Base-by-base conservation (phyloP, 2,888 invertebrate species). In the Rapana venosa region DNA sequence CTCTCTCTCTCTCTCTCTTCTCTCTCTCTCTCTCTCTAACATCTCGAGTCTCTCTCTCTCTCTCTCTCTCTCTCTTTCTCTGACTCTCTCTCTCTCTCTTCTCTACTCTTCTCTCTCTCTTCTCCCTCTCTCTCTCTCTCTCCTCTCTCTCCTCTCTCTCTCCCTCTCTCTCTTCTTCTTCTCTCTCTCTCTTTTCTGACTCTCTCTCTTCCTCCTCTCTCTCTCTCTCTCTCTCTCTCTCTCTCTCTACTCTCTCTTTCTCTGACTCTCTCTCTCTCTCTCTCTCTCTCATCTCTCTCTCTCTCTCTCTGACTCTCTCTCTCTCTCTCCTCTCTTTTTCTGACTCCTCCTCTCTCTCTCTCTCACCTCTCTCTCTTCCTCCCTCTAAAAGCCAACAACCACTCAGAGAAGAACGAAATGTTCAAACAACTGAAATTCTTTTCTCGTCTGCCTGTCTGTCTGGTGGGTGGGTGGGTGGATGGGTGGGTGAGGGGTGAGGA, bases 141-240 rank as follows among this genome's bases (percentile, higher is more conserved):
- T 77, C 4, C 30, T 22, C n/a, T n/a, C 30, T 13, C n/a, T n/a
- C 2, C 20, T 77, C 77, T 30, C 26, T 30, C 77, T 26, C 11
- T 30, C n/a, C n/a, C 11, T 77, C n/a, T 13, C n/a, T n/a, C 13
- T 26, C 30, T n/a, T 77, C 26, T 77, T n/a, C 30, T 26, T n/a
- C 26, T 77, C 77, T 77, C 26, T 77, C 77, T 77, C 26, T 77
- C 77, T 77, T 2, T n/a, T n/a, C n/a, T 11, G 20, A 20, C n/a
- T 77, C 77, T 77, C n/a, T 77, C 77, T 77, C n/a, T n/a, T n/a
- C n/a, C n/a, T 77, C 77, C 77, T 77, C n/a, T 77, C 77, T 77
- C n/a, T 77, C 77, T 77, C n/a, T n/a, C 77, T 77, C n/a, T 77
- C 77, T 77, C n/a, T 77, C 77, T 77, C n/a, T 77, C 30, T 77